Base-by-base conservation (phyloP, 2,113 vertebrate genomes). In the Microtus montanus region DNA sequence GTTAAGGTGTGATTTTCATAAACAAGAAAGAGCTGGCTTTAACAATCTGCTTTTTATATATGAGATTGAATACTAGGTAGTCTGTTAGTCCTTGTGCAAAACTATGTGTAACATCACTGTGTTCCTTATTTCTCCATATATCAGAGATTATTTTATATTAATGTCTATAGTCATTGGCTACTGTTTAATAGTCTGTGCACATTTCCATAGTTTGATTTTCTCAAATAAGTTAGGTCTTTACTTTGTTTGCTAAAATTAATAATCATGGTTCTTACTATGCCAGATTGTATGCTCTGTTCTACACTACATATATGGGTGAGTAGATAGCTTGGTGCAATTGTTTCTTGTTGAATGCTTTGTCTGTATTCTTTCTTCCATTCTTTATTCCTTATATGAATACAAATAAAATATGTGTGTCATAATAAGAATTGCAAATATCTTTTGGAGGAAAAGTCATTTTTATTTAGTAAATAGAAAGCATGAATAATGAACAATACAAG, bases 401-500 rank as follows among this genome's bases (percentile, higher is more conserved):
- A 97, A 92, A 24, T 96, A 66, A 93, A 97, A 66, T 95, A 68
- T 94, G 12, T 84, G 96, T 87, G 94, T 47, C 84, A 93, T 97
- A 96, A 96, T 95, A 96, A 90, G 96, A 97, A 96, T 97, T 98
- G 96, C 92, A 97, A 97, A 98, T 95, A 79, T 97, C 97, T 87
- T 98, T 98, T 95, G 38, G 94, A 96, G 58, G 2, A 97, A 98
- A 98, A 98, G 95, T 96, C 2, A 97, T 97, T 98, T 98, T 98
- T 97, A 98, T 98, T 98, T 98, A 97, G 97, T 95, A 98, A 98
- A 98, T 83, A 97, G 89, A 97, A 95, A 97, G 84, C 79, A 97
- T 98, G 94, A 98, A 98, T 98, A 98, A 98, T 98, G 96, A 98
- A 98, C 97, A 98, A 96, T 97, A 96, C 88, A 98, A 96, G 92